Percentiles rank a stretch among this genome's conserved stretches.
Conservation (phyloP, 2,113 vertebrate genomes). For the Tragelaphus buxtoni region DNA sequence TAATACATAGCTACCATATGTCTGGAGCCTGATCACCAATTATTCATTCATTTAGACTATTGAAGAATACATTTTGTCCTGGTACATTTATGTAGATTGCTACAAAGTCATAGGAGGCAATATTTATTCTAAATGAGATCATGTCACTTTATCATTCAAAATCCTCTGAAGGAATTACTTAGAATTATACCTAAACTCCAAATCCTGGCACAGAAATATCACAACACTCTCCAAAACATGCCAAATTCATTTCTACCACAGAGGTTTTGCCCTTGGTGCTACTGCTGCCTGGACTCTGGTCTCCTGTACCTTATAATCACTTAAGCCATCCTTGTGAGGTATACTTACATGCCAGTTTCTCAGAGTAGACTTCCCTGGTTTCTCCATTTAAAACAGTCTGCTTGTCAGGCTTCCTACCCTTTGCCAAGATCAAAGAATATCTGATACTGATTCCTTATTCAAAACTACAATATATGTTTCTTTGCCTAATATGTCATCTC, state of each 20-base stretch:
- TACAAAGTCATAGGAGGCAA: background rate
- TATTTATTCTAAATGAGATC: background rate
- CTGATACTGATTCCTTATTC: background rate
- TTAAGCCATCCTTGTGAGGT: background rate
- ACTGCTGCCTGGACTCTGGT: background rate
- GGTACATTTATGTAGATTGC: background rate
- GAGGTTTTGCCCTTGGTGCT: background rate
- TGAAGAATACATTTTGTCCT: background rate
- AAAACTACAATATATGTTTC: background rate
- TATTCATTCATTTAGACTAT: background rate
- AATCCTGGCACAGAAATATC: background rate
- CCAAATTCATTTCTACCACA: background rate
- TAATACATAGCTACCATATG: background rate
- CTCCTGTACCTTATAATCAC: fast-evolving
- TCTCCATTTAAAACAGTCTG: background rate
- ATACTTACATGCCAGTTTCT: background rate
- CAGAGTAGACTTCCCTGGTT: background rate
- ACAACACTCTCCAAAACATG: background rate
- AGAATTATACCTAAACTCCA: background rate
- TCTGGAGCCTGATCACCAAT: background rate
- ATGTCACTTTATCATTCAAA: background rate
- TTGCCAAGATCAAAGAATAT: background rate
- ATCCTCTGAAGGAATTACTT: background rate
- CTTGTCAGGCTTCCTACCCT: background rate
- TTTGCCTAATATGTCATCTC: background rate